Conservation (phyloP, 2,888 invertebrate species). For the Eledone cirrhosa region DNA sequence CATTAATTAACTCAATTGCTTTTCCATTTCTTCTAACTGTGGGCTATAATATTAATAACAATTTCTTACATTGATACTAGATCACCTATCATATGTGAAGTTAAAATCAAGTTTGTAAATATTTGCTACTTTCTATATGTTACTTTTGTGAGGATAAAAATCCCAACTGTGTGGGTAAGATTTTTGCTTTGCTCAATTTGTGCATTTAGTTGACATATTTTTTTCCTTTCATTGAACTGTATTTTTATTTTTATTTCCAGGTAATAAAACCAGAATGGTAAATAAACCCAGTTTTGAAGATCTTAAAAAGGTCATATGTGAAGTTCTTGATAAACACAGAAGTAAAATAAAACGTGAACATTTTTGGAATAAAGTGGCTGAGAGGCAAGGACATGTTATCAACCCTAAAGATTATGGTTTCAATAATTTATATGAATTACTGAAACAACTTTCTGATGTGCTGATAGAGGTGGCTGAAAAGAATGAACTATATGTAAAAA, state of each 20-base stretch:
- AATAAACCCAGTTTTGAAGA: neutral
- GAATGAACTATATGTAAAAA: neutral
- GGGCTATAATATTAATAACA: too few relatives aligned
- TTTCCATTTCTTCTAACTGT: too few relatives aligned
- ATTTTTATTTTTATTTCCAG: too few relatives aligned
- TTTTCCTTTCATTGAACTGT: too few relatives aligned
- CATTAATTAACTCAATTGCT: too few relatives aligned
- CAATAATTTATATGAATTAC: neutral
- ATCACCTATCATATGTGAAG: too few relatives aligned
- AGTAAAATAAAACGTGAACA: neutral
- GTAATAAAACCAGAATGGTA: neutral
- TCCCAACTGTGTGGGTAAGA: too few relatives aligned
- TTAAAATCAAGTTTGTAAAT: too few relatives aligned
- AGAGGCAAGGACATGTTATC: neutral
- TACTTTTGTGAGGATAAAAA: too few relatives aligned
- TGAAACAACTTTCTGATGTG: neutral
- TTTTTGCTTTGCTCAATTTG: too few relatives aligned
- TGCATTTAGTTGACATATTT: neutral
- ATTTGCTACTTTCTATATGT: too few relatives aligned
- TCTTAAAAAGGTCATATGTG: neutral
- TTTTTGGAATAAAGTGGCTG: slow-evolving; percentile 3
- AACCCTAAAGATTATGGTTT: neutral
- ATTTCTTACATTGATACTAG: too few relatives aligned
- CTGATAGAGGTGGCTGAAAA: neutral
- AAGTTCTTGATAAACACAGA: neutral